phyloP scores from a whole-genome alignment of 2,113 vertebrate genomes.

The Lonchura striata region DNA sequence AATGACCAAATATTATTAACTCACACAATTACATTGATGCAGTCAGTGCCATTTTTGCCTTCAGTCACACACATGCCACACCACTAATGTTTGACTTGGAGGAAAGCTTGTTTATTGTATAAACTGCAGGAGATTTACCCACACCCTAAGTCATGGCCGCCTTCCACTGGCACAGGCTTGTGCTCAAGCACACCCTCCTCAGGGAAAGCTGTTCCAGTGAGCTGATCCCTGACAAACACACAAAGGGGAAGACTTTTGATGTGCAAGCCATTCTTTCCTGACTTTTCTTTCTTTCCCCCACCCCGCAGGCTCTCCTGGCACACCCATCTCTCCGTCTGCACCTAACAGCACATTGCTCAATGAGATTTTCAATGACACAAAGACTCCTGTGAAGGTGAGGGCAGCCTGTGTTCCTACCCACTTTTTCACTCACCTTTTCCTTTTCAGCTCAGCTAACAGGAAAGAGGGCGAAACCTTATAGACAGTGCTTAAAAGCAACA shows the following conservation, averaged over 20 bases:
- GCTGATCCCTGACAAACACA: neutral
- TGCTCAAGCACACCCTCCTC: neutral
- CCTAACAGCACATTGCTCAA: conserved; percentile 57
- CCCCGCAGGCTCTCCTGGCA: neutral
- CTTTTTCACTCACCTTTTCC: neutral
- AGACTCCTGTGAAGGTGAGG: conserved; percentile 68
- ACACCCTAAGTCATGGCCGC: neutral
- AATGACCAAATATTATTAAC: neutral
- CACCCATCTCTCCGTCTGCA: neutral
- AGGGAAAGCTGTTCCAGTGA: neutral
- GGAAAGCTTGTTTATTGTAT: rapidly evolving
- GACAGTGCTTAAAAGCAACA: neutral
- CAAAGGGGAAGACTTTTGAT: neutral
- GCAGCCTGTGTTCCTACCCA: neutral
- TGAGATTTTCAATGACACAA: conserved; percentile 59
- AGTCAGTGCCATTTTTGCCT: neutral
- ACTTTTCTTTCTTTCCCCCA: neutral
- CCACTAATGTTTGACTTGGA: neutral
- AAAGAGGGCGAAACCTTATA: neutral
- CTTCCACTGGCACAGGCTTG: neutral
- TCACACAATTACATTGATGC: neutral
- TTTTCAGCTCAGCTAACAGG: neutral
- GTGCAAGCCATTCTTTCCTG: neutral
- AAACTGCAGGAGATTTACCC: neutral
- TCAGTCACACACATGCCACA: neutral